A percentile compares a stretch with the other conserved stretches of the same genome.
phyloP scores from a whole-genome alignment of 2,113 vertebrate genomes.

The Psophia crepitans region DNA sequence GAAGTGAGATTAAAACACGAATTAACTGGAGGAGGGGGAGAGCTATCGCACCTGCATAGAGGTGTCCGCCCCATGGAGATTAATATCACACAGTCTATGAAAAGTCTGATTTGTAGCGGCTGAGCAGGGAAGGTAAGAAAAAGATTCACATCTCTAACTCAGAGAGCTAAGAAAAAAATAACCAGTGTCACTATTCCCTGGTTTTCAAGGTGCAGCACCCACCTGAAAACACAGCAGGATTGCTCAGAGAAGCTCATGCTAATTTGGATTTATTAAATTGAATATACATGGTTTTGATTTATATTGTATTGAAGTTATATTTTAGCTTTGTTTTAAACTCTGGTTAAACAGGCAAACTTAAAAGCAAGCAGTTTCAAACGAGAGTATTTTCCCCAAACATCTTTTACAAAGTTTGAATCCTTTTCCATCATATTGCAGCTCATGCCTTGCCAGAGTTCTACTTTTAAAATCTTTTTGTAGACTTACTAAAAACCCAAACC shows the following conservation, averaged over 20 bases:
- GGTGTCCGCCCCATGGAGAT: slow-evolving; percentile 66
- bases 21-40: slow-evolving; percentile 65
- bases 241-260: not conserved
- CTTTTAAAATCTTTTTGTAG: not conserved
- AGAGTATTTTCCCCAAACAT: not conserved
- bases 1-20: slow-evolving; percentile 65
- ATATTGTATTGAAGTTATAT: accelerated
- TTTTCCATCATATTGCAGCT: not conserved
- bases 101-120: slow-evolving; percentile 50
- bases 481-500: not conserved
- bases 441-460: not conserved
- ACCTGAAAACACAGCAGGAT: not conserved
- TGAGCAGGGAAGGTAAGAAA: not conserved
- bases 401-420: not conserved
- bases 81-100: slow-evolving; percentile 48
- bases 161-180: not conserved
- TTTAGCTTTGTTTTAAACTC: not conserved
- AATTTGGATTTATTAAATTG: not conserved
- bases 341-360: not conserved
- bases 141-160: not conserved
- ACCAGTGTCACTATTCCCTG: not conserved
- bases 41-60: slow-evolving; percentile 57
- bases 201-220: not conserved
- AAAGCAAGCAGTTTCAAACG: not conserved
- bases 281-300: not conserved